Base-by-base conservation (phyloP, 2,888 invertebrate genomes). In the Pyralis farinalis region DNA sequence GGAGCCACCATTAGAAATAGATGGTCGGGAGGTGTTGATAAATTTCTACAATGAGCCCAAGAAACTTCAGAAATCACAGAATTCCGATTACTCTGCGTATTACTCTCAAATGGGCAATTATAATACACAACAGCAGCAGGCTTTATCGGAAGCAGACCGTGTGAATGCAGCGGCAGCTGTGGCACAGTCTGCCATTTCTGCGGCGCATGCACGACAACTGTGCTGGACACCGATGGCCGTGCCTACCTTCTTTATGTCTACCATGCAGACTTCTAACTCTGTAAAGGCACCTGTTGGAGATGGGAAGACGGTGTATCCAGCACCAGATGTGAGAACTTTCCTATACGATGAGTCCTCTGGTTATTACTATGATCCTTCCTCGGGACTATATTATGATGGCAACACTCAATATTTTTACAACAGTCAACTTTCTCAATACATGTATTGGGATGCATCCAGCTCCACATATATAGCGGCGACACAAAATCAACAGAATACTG, bases 361-460 rank as follows among this genome's bases (percentile, higher is more conserved):
- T 0, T 99, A 97, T 72, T 98, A 98, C 70, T 98, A 97, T 72
- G 99, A 99, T 77, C 93, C 97, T 0, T 88, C 91, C 1, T 98
- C 99, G 0, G 96, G 97, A 0, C 91, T 99, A 9, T 99, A 99
- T 79, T 99, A 98, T 74, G 99, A 99, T 88, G 94, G 97, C 0
- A 96, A 93, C 58, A 96, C 98, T 1, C 97, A 95, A 68, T 99
- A 99, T 80, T 99, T 98, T 79, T 99, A 95, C 86, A 98, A 99
- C 76, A 94, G 96, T 58, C 94, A 95, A 55, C 94, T 94, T 0
- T 95, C 94, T 54, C 95, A 97, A 67, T 99, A 98, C 79, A 91
- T 98, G 68, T 99, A 98, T 71, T 99, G 98, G 98, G 98, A 98
- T 82, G 92, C 93, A 0, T 91, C 93, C 0, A 92, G 90, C 29